Percentiles rank a stretch among this genome's conserved stretches.
Evolutionary conservation across 2,797 vertebrate species (phyloP).

Genomic region (Gallirallus australis): DNA sequence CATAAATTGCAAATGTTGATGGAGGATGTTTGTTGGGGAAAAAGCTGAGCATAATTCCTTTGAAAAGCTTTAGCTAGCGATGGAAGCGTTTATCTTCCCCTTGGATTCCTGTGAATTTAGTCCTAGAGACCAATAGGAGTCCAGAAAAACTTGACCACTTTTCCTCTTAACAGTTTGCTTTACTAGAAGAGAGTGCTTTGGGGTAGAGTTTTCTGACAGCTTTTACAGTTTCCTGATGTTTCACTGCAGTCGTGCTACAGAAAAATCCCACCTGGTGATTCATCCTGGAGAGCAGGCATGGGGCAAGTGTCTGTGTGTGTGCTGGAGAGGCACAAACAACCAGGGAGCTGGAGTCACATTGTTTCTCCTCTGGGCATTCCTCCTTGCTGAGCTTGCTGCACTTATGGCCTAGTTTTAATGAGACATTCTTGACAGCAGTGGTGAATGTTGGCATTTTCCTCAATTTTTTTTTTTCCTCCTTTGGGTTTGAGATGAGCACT

Average conservation of each 20-base stretch:
- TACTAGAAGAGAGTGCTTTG: not conserved
- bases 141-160: not conserved
- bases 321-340: not conserved
- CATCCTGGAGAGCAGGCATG: not conserved
- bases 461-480: not conserved
- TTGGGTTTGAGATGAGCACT: not conserved
- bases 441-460: not conserved
- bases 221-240: conserved; percentile 50
- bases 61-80: not conserved
- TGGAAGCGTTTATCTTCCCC: not conserved
- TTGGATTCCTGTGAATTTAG: not conserved
- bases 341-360: not conserved
- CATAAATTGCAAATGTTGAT: not conserved
- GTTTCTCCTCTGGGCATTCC: conserved; percentile 22
- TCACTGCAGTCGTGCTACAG: not conserved
- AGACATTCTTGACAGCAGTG: conserved; percentile 19
- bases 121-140: not conserved
- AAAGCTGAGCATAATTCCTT: not conserved
- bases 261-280: not conserved
- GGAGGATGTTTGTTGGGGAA: not conserved
- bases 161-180: not conserved
- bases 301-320: not conserved
- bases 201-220: not conserved
- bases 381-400: not conserved
- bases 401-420: conserved; percentile 33